These are phyloP conservation scores for Stenotaenia linearis DNA, from an alignment of 2,888 invertebrate genomes.

Conservation along the genomic window DNA sequence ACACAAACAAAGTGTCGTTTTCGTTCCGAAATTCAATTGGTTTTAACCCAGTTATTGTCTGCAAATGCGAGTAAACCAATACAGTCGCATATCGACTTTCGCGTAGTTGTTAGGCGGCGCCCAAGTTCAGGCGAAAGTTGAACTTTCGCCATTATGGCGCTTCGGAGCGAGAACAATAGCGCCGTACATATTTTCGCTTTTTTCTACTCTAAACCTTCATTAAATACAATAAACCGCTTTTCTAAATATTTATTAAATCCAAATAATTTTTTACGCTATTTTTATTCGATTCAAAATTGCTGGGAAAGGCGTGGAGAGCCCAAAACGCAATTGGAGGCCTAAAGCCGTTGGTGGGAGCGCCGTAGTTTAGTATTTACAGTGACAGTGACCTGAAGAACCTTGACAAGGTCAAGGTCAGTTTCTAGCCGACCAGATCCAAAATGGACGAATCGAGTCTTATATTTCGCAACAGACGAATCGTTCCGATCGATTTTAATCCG, in stretches of 20 bases:
- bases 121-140: not conserved
- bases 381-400: slow-evolving; percentile 29
- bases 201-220: not conserved
- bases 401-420: slow-evolving; percentile 31
- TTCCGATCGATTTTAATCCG: slow-evolving; percentile 26
- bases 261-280: not conserved
- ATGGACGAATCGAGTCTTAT: not conserved
- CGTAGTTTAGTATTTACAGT: not conserved
- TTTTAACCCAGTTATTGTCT: not conserved
- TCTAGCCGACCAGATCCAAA: not conserved
- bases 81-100: slow-evolving; percentile 2
- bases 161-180: not conserved
- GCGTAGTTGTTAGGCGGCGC: slow-evolving; percentile 24
- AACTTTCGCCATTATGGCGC: not conserved
- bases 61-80: not conserved
- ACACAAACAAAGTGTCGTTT: not conserved
- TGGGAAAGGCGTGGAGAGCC: not conserved
- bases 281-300: not conserved
- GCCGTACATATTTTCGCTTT: not conserved
- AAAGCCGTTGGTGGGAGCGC: not conserved
- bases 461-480: not conserved
- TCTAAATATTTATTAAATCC: not conserved
- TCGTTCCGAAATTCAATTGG: not conserved
- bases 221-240: not conserved
- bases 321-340: not conserved